These are phyloP conservation scores for Phyllostomus hastatus DNA, from an alignment of 2,113 vertebrate genomes.

Conservation along the genomic window DNA sequence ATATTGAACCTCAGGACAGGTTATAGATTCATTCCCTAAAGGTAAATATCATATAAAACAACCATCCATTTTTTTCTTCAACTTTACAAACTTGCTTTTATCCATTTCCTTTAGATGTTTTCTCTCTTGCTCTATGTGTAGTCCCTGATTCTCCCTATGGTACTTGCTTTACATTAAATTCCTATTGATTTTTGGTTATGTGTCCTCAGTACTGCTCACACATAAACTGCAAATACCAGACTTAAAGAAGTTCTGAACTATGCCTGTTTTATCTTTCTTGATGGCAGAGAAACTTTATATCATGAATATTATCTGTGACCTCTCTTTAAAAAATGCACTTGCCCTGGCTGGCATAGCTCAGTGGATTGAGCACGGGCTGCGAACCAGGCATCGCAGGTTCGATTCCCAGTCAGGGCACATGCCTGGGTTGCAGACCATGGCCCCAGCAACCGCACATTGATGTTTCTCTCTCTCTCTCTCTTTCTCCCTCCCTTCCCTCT, in stretches of 20 bases:
- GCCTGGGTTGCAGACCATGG: too few species aligned
- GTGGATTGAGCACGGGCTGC: too few species aligned
- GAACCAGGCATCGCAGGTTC: too few species aligned
- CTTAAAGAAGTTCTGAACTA: conserved; percentile 60
- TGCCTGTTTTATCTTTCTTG: conserved; percentile 43
- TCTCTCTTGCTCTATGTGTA: conserved; percentile 40
- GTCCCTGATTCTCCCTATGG: conserved; percentile 38
- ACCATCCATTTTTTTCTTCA: conserved; percentile 62
- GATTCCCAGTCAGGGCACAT: too few species aligned
- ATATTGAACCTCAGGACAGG: conserved; percentile 64
- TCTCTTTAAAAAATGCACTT: neutral
- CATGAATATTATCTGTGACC: conserved; percentile 62
- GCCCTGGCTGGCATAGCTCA: too few species aligned
- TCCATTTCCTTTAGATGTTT: conserved; percentile 67
- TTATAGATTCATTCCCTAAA: conserved; percentile 64
- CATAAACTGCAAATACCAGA: conserved; percentile 52
- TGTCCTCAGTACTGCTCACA: conserved; percentile 47
- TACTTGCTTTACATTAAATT: conserved; percentile 74
- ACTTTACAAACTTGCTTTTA: conserved; percentile 69
- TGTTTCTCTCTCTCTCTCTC: too few species aligned
- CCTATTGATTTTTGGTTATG: conserved; percentile 78
- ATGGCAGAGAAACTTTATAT: conserved; percentile 6
- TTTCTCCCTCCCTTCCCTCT: too few species aligned
- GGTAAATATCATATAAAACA: conserved; percentile 65
- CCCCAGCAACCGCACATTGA: too few species aligned